Percentiles rank a stretch among this genome's conserved stretches.
These are phyloP conservation scores for Andrena cerasifolii DNA, from an alignment of 1,140 invertebrate genomes.

Conservation along the genomic window DNA sequence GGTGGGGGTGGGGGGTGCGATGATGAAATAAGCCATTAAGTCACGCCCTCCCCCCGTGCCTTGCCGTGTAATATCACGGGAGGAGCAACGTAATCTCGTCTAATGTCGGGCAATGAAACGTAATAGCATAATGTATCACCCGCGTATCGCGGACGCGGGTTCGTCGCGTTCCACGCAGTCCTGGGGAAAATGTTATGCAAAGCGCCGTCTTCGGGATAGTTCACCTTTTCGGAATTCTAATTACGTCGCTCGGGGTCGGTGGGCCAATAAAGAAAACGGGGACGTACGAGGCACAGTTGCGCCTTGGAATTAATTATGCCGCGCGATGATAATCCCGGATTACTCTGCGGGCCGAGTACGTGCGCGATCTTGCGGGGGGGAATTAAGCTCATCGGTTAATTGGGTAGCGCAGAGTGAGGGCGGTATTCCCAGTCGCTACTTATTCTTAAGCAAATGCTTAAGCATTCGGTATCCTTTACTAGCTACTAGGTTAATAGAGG, in stretches of 20 bases:
- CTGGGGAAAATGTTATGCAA: conserved; percentile 33
- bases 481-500: too few species aligned
- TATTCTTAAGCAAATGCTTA: too few species aligned
- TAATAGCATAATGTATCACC: conserved; percentile 62
- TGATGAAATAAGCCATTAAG: conserved; percentile 68
- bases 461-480: too few species aligned
- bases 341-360: not conserved
- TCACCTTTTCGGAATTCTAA: conserved; percentile 10
- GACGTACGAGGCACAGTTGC: not conserved
- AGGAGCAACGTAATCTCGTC: conserved; percentile 63
- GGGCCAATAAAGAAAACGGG: not conserved
- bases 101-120: conserved; percentile 67
- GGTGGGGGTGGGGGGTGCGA: conserved; percentile 11
- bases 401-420: too few species aligned
- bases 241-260: not conserved
- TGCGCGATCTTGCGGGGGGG: too few species aligned
- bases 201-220: not conserved
- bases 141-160: conserved; percentile 39
- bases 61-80: conserved; percentile 52
- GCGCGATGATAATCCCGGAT: not conserved
- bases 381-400: too few species aligned
- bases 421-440: too few species aligned
- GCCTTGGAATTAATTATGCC: conserved; percentile 13
- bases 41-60: too few species aligned
- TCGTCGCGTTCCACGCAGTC: not conserved